Percentiles rank a stretch among this genome's conserved stretches.
phyloP scores from a whole-genome alignment of 2,888 invertebrate species.

The Blastobasis lacticolella region DNA sequence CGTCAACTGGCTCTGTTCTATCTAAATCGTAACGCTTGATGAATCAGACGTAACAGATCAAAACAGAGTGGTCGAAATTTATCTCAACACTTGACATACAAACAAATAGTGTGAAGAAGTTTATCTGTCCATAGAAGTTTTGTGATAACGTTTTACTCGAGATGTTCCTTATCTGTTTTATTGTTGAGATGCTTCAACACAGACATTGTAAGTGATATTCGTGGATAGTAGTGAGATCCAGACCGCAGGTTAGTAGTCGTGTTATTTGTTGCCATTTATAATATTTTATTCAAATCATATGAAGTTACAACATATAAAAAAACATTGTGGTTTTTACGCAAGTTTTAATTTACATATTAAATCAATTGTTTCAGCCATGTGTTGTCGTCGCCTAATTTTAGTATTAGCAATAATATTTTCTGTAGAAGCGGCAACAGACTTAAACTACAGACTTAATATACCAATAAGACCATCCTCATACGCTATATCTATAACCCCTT shows the following conservation, averaged over 20 bases:
- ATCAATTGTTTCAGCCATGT: conserved; percentile 26
- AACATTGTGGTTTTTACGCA: too few species aligned
- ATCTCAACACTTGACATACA: conserved; percentile 17
- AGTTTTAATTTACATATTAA: too few species aligned
- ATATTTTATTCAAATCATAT: background rate
- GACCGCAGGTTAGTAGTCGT: conserved; percentile 29
- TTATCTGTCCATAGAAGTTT: conserved; percentile 15
- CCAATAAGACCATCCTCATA: conserved; percentile 69
- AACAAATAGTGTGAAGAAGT: conserved; percentile 8
- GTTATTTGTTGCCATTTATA: background rate
- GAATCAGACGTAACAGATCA: too few species aligned
- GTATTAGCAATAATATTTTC: conserved; percentile 13
- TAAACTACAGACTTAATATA: conserved; percentile 51
- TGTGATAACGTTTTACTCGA: conserved; percentile 43
- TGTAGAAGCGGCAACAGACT: conserved; percentile 30
- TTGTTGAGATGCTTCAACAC: conserved; percentile 21
- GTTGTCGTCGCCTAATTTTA: conserved; percentile 11
- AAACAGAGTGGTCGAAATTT: conserved; percentile 1
- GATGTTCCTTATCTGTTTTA: conserved; percentile 49
- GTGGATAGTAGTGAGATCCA: conserved; percentile 22
- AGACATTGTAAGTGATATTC: conserved; percentile 13
- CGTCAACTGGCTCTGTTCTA: too few species aligned
- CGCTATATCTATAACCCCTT: conserved; percentile 65
- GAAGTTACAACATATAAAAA: too few species aligned
- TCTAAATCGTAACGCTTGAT: too few species aligned